Evolutionary conservation across 2,888 invertebrate genomes (phyloP), one percentile per base, ranked within the genome.

Genomic region (Drosophila nr. medialis): DNA sequence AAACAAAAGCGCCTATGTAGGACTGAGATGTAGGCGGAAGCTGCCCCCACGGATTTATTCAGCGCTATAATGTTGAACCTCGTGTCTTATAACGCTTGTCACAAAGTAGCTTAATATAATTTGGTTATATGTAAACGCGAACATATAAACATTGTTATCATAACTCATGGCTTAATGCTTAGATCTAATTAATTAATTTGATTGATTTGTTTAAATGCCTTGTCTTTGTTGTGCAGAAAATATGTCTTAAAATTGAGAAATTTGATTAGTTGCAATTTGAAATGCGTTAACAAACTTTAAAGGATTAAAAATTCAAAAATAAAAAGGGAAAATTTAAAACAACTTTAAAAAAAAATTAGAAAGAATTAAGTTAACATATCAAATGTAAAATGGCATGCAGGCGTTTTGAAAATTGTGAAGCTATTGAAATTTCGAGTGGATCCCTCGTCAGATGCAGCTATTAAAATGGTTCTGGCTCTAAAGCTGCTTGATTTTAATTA

Each of bases 401-500:
- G 8, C 7, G 36, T 21, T 40, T 10, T 3, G 0, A 18, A 29
- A 13, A 34, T 15, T 11, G 2, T 30, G 18, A 15, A 4, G 10
- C 15, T 21, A 30, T 40, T 38, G 11, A 21, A 49, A 13, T 27
- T 56, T 38, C 4, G 10, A 50, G 29, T 30, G 29, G 42, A 67
- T 53, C 62, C 71, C 55, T 42, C 30, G 66, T 80, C 75, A 80
- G 21, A 42, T 54, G 18, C 76, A 75, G 71, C 40, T 4, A 50
- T 62, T 34, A 0, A 11, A 59, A 53, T 45, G 56, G 0, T 30
- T 49, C 24, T 53, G 34, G 61, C 53, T 54, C 38, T 4, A 34
- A 42, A 64, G 59, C 58, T 29, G 2, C 65, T 55, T 51, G 56
- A 64, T 74, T 83, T 72, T 72, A 65, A 72, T 74, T 72, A 68